These are phyloP conservation scores for Bombylius discolor DNA, from an alignment of 2,888 invertebrate genomes.

Conservation along the genomic window DNA sequence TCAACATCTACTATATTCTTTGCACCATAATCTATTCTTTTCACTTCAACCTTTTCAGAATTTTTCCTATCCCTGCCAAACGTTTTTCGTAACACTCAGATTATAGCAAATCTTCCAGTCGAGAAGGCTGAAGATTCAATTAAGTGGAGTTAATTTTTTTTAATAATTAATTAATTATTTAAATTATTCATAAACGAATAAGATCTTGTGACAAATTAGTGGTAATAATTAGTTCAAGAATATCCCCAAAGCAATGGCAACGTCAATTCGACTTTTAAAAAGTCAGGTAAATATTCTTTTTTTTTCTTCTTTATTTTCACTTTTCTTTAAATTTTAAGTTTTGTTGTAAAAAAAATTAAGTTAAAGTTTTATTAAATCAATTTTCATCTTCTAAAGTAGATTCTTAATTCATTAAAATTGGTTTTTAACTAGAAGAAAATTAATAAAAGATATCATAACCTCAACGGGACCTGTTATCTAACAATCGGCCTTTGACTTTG, in stretches of 20 bases:
- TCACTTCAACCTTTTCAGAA: no score
- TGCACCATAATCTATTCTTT: no score
- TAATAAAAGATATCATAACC: conserved; percentile 4
- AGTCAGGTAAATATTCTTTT: conserved; percentile 24
- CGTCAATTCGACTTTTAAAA: conserved; percentile 26
- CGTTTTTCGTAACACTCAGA: not conserved
- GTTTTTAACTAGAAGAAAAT: no score
- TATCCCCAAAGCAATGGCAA: conserved; percentile 23
- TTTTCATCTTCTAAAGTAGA: no score
- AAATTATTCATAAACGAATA: no score
- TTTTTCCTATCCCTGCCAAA: no score
- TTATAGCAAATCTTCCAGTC: conserved; percentile 35
- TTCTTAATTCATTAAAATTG: no score
- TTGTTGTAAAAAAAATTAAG: no score
- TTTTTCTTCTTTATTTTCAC: no score
- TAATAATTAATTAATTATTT: not conserved
- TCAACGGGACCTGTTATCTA: conserved; percentile 10
- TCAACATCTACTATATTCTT: no score
- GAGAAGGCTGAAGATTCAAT: conserved; percentile 36
- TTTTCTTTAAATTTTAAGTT: no score
- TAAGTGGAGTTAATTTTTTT: conserved; percentile 4
- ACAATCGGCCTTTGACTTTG: not conserved
- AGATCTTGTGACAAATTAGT: not conserved
- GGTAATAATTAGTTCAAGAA: conserved; percentile 1
- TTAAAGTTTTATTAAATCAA: no score